Conservation (phyloP, 2,888 invertebrate species). For the Drosophila differens region DNA sequence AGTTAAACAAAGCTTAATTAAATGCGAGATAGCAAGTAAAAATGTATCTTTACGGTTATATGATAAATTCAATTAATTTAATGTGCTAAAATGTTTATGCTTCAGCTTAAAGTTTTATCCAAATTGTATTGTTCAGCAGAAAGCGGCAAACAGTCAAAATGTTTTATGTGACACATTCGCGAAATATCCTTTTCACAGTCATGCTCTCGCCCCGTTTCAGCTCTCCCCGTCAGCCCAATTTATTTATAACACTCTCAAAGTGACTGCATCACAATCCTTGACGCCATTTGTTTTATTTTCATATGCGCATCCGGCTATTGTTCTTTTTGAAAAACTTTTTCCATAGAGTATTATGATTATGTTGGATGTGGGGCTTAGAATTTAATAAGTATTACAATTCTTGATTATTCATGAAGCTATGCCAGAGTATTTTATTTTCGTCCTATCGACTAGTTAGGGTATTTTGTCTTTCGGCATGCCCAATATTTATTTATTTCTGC, state of each 20-base stretch:
- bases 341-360: not conserved
- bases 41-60: not conserved
- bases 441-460: constrained; percentile 10
- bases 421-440: not conserved
- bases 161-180: constrained; percentile 55
- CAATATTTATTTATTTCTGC: not conserved
- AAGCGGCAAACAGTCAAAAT: constrained; percentile 56
- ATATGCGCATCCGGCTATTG: constrained; percentile 31
- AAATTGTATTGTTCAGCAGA: constrained; percentile 3
- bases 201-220: not conserved
- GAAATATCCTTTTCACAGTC: constrained; percentile 43
- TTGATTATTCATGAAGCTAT: not conserved
- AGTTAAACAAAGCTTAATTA: not conserved
- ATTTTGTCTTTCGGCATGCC: not conserved
- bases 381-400: not conserved
- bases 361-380: not conserved
- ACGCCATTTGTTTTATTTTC: constrained; percentile 39
- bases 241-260: constrained; percentile 61
- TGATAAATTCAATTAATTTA: not conserved
- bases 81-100: too few relatives aligned
- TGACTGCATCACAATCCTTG: constrained; percentile 53
- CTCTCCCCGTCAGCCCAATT: not conserved
- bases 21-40: not conserved
- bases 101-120: constrained; percentile 6
- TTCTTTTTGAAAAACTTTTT: constrained; percentile 4